Conservation (phyloP, 1,140 invertebrate genomes). For the Condylostylus longicornis region DNA sequence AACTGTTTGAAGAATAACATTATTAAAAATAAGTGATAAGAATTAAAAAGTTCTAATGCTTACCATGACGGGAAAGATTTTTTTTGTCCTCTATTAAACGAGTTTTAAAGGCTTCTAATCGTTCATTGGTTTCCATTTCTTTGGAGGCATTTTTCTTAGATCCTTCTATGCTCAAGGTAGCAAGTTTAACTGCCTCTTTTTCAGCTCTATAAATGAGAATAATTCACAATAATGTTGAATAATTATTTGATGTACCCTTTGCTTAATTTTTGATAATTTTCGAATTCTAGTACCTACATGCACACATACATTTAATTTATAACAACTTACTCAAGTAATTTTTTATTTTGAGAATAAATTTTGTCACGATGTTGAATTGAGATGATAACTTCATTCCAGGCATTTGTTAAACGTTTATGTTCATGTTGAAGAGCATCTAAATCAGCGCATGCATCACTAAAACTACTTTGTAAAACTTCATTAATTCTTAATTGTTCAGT, state of each 20-base stretch:
- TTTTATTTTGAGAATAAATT: slow-evolving; percentile 40
- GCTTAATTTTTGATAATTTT: neutral
- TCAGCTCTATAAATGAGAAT: slow-evolving; percentile 31
- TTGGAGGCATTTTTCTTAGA: slow-evolving; percentile 44
- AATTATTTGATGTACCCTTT: neutral
- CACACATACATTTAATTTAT: neutral
- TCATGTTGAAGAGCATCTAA: slow-evolving; percentile 53
- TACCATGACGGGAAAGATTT: slow-evolving; percentile 29
- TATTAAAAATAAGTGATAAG: neutral
- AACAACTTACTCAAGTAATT: slow-evolving; percentile 38
- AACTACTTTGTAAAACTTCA: slow-evolving; percentile 31
- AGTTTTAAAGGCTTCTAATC: slow-evolving; percentile 41
- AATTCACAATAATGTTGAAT: slow-evolving; percentile 8
- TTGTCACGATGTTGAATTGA: slow-evolving; percentile 51
- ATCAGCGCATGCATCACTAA: slow-evolving; percentile 47
- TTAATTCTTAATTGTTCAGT: slow-evolving; percentile 34
- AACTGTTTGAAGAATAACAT: slow-evolving; percentile 14
- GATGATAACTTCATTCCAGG: slow-evolving; percentile 55
- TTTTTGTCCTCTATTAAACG: slow-evolving; percentile 40
- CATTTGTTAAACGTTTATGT: slow-evolving; percentile 45
- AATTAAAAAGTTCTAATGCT: slow-evolving; percentile 6
- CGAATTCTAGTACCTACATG: neutral
- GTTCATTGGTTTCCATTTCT: slow-evolving; percentile 50
- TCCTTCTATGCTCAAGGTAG: slow-evolving; percentile 39
- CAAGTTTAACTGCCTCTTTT: slow-evolving; percentile 38